Base-by-base conservation (phyloP, 2,888 invertebrate species). In the Lucinisca nassula region DNA sequence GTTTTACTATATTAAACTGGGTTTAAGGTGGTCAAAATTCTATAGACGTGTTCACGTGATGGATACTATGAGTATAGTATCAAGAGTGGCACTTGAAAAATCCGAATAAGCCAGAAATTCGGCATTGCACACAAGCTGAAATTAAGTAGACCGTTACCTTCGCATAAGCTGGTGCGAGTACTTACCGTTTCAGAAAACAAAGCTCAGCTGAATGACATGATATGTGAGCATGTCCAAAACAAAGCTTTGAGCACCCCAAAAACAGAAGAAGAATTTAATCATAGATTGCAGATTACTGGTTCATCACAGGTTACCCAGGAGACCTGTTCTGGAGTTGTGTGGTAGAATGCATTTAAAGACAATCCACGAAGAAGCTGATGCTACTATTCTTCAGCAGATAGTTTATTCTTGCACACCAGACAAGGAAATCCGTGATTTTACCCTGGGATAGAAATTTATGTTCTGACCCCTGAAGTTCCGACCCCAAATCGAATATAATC, bases 281-380 rank as follows among this genome's bases (percentile, higher is more conserved):
- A 49, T 49, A 10, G 12, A 27, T 21, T 75, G 45, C 4, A 45
- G 4, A 27, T 75, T 3, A 75, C 45, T 8, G 49, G 75, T 24
- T 32, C 49, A 21, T 3, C 10, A 24, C 2, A 49, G 10, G 27
- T 24, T 8, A 45, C 49, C 14, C 8, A 6, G 3, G 49, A 75
- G 21, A 24, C 49, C 3, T 8, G 38, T 3, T 8, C 58, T 49
- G 84, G 87, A n/a, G 37, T 17, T n/a, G 27, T 27, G 17, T 6
- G 38, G 14, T 10, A 67, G 84, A 40, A 70, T 38, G 6, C 87
- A 90, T 79, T 32, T 90, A 21, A 61, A 35, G 35, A 90, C 89
- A 72, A 87, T 40, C n/a, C 89, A 90, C 27, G 88, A 90, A 73
- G 85, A 90, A 73, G 88, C 89, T 32, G 89, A 90, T 72, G 77